These are phyloP conservation scores for Hyles euphorbiae DNA, from an alignment of 1,140 invertebrate species.

Conservation along the genomic window DNA sequence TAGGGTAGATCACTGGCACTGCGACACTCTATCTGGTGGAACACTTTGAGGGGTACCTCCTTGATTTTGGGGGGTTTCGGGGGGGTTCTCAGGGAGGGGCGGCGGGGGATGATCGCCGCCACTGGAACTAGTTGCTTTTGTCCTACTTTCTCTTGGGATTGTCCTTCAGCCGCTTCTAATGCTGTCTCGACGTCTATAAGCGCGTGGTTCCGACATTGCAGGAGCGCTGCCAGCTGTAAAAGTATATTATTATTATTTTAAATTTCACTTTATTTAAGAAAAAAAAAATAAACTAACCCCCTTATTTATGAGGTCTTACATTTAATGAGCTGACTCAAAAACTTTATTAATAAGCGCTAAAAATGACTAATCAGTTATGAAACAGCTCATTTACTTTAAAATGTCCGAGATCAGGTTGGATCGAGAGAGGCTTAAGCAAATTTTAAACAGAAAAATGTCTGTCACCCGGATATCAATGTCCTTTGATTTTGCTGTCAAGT, in stretches of 20 bases:
- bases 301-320: no score
- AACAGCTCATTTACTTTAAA: no score
- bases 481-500: no score
- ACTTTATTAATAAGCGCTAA: no score
- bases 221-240: constrained; percentile 51
- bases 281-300: neutral
- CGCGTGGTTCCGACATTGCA: constrained; percentile 61
- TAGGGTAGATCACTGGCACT: constrained; percentile 47
- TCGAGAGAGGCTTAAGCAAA: no score
- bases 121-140: constrained; percentile 47
- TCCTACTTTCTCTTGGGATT: constrained; percentile 34
- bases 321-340: no score
- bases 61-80: constrained; percentile 33
- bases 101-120: constrained; percentile 13
- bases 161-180: constrained; percentile 58
- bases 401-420: no score
- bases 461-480: no score
- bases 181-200: constrained; percentile 65
- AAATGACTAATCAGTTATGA: no score
- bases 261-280: no score
- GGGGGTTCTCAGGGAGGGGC: constrained; percentile 12
- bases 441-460: no score
- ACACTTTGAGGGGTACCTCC: constrained; percentile 61
- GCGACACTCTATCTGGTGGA: constrained; percentile 52
- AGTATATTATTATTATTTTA: no score